Base-by-base conservation (phyloP, 2,797 vertebrate genomes). In the Lithobates sylvaticus region DNA sequence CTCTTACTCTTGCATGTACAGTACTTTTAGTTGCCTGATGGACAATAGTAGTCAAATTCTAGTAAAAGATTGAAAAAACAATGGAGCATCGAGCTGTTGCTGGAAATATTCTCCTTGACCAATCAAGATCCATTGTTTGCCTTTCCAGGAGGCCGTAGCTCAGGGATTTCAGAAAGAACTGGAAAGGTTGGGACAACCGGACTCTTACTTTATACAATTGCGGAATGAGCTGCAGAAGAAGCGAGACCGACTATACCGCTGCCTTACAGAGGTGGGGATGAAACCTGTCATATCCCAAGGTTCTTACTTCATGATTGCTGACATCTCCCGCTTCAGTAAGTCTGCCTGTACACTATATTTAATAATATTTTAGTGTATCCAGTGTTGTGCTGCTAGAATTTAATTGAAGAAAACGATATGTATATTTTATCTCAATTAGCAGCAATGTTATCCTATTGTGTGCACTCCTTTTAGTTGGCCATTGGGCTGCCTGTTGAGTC, bases 241-340 rank as follows among this genome's bases (percentile, higher is more conserved):
- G 88, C 94, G 97, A 0, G 93, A 95, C 78, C 94, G 92, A 87
- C 91, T 99, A 91, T 89, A 96, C 0, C 88, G 42, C 0, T 96
- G 95, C 87, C 93, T 99, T 89, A 87, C 89, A 88, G 91, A 91
- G 0, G 93, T 94, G 79, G 98, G 97, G 39, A 89, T 99, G 91
- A 93, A 94, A 78, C 97, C 98, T 15, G 73, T 97, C 2, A 1
- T 96, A 83, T 96, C 98, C 0, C 96, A 99, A 89, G 98, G 98
- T 87, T 96, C 97, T 69, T 99, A 98, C 85, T 99, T 96, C 84
- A 93, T 99, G 93, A 91, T 97, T 0, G 90, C 94, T 4, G 98
- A 99, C 89, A 94, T 99, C 91, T 97, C 97, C 0, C 87, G 91
- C 9, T 91, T 98, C 91, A 95, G 98, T 99, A 91, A 96, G 97